These are phyloP conservation scores for Pachyramphus minor DNA, from an alignment of 2,113 vertebrate genomes.

Conservation along the genomic window DNA sequence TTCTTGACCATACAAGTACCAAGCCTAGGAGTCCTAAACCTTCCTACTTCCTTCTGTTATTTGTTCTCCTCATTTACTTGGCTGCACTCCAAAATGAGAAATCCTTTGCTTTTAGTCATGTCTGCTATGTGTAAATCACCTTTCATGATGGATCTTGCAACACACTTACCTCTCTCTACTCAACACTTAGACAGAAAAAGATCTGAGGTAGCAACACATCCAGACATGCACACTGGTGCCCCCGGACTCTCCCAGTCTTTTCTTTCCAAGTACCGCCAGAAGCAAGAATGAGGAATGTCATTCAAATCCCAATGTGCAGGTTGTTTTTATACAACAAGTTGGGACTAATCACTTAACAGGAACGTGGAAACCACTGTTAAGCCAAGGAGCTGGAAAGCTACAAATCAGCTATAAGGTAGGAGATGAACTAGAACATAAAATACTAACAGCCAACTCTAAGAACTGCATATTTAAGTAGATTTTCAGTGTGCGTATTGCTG, in stretches of 20 bases:
- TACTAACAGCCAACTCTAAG: neutral
- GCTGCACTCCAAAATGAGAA: neutral
- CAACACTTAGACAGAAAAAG: neutral
- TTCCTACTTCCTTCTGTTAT: neutral
- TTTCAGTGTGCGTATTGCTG: neutral
- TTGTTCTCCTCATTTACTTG: neutral
- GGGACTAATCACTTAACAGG: neutral
- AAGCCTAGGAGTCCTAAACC: neutral
- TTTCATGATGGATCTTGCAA: conserved; percentile 31
- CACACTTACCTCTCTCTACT: neutral
- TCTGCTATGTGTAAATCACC: neutral
- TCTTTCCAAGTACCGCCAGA: neutral
- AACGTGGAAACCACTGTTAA: neutral
- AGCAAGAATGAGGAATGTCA: neutral
- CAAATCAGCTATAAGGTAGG: neutral
- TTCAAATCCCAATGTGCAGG: neutral
- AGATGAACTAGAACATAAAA: neutral
- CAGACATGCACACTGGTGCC: neutral
- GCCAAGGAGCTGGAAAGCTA: neutral
- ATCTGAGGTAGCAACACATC: neutral
- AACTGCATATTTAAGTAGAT: neutral
- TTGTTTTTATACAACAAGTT: neutral
- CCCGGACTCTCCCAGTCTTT: neutral
- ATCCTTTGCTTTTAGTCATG: conserved; percentile 5
- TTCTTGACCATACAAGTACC: neutral